A percentile compares a stretch with the other conserved stretches of the same genome.
phyloP scores from a whole-genome alignment of 2,797 vertebrate genomes.

The Sebastes steindachneri region DNA sequence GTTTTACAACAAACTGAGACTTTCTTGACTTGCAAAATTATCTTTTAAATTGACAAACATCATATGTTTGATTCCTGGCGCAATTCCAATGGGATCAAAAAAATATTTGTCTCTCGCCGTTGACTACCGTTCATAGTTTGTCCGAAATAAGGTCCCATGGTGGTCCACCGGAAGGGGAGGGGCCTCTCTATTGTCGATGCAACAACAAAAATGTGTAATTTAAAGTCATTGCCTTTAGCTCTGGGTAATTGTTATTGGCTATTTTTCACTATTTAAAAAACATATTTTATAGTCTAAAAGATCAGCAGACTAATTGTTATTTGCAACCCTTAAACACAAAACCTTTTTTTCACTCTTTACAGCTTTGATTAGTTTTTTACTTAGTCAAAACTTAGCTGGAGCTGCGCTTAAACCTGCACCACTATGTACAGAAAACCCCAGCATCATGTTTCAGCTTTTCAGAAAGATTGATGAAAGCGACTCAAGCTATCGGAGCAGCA shows the following conservation, averaged over 20 bases:
- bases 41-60: too few species aligned
- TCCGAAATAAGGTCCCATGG: too few species aligned
- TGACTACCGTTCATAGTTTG: too few species aligned
- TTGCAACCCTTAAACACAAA: not conserved
- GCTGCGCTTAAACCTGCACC: not conserved
- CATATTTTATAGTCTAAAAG: not conserved
- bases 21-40: too few species aligned
- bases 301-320: not conserved
- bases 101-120: too few species aligned
- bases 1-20: too few species aligned
- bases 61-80: too few species aligned
- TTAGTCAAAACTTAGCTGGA: not conserved
- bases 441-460: constrained; percentile 5
- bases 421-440: not conserved
- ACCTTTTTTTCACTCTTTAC: not conserved
- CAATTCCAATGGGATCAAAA: too few species aligned
- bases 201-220: not conserved
- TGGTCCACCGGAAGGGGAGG: too few species aligned
- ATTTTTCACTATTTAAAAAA: too few species aligned
- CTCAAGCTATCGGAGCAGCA: not conserved
- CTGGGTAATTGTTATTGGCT: fast-evolving
- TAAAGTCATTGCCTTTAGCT: not conserved
- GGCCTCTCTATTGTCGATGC: not conserved
- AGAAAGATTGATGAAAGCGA: not conserved
- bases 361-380: not conserved